These are phyloP conservation scores for Cyclargus thomasi DNA, from an alignment of 1,140 invertebrate genomes.

Conservation along the genomic window DNA sequence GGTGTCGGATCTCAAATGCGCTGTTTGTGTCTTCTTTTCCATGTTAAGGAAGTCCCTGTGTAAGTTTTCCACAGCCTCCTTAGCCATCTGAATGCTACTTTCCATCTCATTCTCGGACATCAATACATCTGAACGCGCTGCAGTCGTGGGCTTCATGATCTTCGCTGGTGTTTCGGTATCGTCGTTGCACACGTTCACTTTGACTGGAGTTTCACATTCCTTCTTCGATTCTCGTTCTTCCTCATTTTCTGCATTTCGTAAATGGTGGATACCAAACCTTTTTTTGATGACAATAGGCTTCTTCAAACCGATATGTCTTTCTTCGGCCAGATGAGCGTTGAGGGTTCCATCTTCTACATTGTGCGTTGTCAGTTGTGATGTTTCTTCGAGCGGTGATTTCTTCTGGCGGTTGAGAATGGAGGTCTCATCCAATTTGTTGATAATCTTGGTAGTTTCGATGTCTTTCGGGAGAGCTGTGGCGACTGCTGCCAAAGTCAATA, in stretches of 20 bases:
- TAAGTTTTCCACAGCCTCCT: conserved; percentile 57
- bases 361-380: background rate
- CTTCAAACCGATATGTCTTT: conserved; percentile 34
- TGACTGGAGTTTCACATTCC: conserved; percentile 42
- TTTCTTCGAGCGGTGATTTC: conserved; percentile 34
- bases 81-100: conserved; percentile 53
- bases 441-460: conserved; percentile 23
- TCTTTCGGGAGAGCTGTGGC: conserved; percentile 35
- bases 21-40: conserved; percentile 33
- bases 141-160: conserved; percentile 26
- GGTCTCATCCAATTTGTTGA: conserved; percentile 24
- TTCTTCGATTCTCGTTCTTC: conserved; percentile 28
- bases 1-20: conserved; percentile 21
- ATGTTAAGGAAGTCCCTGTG: conserved; percentile 50
- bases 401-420: conserved; percentile 38
- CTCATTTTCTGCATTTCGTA: conserved; percentile 16
- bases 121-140: conserved; percentile 27
- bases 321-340: conserved; percentile 18
- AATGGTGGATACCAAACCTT: conserved; percentile 44
- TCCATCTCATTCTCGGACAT: conserved; percentile 47
- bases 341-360: conserved; percentile 21
- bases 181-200: conserved; percentile 51
- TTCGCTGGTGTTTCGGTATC: conserved; percentile 22
- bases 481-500: conserved; percentile 43
- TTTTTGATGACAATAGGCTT: conserved; percentile 55